Percentiles rank a stretch among this genome's conserved stretches.
Evolutionary conservation across 2,888 invertebrate species (phyloP).

Genomic region (Eudemis profundana): DNA sequence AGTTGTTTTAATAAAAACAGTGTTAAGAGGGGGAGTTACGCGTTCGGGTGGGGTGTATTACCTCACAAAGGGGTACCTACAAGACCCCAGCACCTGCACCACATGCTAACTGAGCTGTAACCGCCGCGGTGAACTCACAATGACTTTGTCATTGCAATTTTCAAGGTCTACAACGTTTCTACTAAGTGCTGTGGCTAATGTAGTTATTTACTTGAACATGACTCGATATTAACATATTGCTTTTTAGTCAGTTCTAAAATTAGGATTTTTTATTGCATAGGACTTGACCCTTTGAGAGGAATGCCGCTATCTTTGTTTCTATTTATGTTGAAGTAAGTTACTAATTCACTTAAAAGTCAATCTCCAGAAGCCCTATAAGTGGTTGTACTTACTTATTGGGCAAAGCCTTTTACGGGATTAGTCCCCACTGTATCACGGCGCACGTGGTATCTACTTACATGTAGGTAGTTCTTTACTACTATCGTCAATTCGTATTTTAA

Average conservation of each 20-base stretch:
- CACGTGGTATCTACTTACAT: conserved; percentile 14
- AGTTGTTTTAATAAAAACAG: conserved; percentile 2
- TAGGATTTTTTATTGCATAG: too few species aligned
- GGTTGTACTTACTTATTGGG: conserved; percentile 47
- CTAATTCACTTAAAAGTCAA: conserved; percentile 50
- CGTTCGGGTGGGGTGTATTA: conserved; percentile 22
- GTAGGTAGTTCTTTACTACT: not conserved
- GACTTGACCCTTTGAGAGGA: too few species aligned
- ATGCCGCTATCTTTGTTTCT: conserved; percentile 37
- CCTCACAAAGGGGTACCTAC: conserved; percentile 32
- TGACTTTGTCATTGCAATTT: conserved; percentile 43
- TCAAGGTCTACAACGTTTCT: conserved; percentile 41
- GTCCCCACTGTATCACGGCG: conserved; percentile 31
- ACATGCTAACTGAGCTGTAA: conserved; percentile 45
- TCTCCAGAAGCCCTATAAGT: conserved; percentile 53
- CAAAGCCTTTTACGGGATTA: conserved; percentile 64
- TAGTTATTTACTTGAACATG: conserved; percentile 2
- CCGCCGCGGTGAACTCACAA: conserved; percentile 35
- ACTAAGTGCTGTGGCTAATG: conserved; percentile 27
- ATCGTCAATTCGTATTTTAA: conserved; percentile 46
- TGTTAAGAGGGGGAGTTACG: conserved; percentile 5
- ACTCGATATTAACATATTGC: not conserved
- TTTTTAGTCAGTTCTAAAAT: conserved; percentile 3
- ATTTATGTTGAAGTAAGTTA: conserved; percentile 10
- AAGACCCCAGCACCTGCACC: conserved; percentile 44